phyloP scores from a whole-genome alignment of 2,888 invertebrate genomes.

The Dynastes grantii region DNA sequence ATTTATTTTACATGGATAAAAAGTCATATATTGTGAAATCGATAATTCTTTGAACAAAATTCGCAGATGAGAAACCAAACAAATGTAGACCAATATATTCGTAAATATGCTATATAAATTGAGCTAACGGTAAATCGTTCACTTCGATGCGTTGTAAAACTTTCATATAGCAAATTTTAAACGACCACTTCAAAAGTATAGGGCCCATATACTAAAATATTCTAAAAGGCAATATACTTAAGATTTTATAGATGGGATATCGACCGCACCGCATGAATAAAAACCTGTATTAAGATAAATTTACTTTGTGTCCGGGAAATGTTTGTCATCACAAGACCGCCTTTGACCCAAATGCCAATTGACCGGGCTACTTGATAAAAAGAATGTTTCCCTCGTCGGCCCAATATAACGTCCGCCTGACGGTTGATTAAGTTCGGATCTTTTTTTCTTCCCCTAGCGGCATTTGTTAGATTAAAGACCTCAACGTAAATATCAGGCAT shows the following conservation, averaged over 20 bases:
- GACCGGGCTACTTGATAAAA: constrained; percentile 37
- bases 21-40: too few species aligned
- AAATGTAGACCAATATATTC: too few species aligned
- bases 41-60: too few species aligned
- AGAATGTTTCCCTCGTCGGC: constrained; percentile 25
- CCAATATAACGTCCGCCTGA: constrained; percentile 9
- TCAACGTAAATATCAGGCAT: neutral
- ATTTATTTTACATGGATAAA: too few species aligned
- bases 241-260: constrained; percentile 35
- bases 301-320: constrained; percentile 45
- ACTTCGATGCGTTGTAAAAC: constrained; percentile 7
- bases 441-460: neutral
- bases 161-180: constrained; percentile 10
- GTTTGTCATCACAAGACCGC: constrained; percentile 44
- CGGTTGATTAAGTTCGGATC: constrained; percentile 39
- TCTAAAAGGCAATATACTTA: constrained; percentile 42
- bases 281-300: constrained; percentile 43
- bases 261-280: constrained; percentile 35
- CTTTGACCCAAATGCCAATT: constrained; percentile 40
- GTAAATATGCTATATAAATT: too few species aligned
- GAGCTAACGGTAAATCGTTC: neutral
- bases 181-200: constrained; percentile 6
- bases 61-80: too few species aligned
- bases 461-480: neutral
- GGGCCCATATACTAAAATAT: constrained; percentile 31